Conservation (phyloP, 2,113 vertebrate species). For the Odobenus rosmarus region DNA sequence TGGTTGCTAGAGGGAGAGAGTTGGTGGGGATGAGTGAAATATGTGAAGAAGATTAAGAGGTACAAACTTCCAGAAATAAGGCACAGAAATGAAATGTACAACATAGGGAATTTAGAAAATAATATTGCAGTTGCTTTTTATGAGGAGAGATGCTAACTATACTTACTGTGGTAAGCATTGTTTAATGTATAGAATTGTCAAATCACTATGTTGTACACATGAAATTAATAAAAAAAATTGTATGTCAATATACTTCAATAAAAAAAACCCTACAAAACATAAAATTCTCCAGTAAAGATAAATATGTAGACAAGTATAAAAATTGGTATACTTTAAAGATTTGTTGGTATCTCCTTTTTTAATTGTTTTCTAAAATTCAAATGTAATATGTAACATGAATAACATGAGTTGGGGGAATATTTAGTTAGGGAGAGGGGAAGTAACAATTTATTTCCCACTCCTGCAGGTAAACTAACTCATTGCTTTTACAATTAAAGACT, state of each 20-base stretch:
- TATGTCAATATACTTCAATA: neutral
- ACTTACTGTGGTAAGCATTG: neutral
- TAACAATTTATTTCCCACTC: neutral
- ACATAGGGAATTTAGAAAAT: neutral
- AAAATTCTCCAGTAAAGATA: neutral
- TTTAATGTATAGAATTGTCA: neutral
- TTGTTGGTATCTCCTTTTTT: neutral
- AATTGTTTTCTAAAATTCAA: neutral
- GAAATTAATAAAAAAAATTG: neutral
- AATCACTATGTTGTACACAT: neutral
- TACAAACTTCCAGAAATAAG: neutral
- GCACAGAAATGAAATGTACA: neutral
- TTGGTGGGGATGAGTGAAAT: neutral
- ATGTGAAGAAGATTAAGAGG: neutral
- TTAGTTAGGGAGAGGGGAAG: neutral
- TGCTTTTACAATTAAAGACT: neutral
- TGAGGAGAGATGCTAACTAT: neutral
- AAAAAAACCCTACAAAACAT: neutral
- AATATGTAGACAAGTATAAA: neutral
- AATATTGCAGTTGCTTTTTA: neutral
- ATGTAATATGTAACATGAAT: neutral
- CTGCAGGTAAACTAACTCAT: neutral
- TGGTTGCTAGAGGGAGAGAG: neutral
- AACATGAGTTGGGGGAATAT: neutral
- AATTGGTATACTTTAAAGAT: neutral